phyloP scores from a whole-genome alignment of 2,888 invertebrate genomes.

The Ecdyonurus torrentis region DNA sequence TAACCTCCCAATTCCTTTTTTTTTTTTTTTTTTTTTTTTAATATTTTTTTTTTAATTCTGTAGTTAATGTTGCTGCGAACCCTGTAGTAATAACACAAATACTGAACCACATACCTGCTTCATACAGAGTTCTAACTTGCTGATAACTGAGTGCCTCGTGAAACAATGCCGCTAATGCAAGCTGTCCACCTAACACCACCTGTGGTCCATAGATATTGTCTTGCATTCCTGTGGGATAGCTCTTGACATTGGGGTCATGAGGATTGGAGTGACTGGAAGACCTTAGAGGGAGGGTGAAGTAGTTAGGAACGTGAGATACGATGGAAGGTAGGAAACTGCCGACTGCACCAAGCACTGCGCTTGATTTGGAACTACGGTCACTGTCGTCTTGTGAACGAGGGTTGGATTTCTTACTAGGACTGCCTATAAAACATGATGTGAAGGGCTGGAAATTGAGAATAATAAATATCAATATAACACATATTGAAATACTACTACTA shows the following conservation, averaged over 20 bases:
- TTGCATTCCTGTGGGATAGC: slow-evolving; percentile 34
- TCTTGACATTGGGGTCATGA: slow-evolving; percentile 34
- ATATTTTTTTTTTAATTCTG: too few relatives aligned
- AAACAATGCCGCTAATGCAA: slow-evolving; percentile 34
- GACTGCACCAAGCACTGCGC: slow-evolving; percentile 11
- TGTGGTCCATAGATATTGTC: slow-evolving; percentile 36
- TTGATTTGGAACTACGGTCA: slow-evolving; percentile 1
- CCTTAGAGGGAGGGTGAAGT: slow-evolving; percentile 29
- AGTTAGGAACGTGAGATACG: slow-evolving; percentile 27
- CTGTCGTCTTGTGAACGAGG: not conserved
- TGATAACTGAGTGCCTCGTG: slow-evolving; percentile 24
- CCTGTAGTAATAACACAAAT: slow-evolving; percentile 8
- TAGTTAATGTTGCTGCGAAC: too few relatives aligned
- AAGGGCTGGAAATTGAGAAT: slow-evolving; percentile 17
- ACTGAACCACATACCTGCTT: slow-evolving; percentile 21
- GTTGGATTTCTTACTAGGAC: not conserved
- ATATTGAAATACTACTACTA: too few relatives aligned
- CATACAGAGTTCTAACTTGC: slow-evolving; percentile 25
- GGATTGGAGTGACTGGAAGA: slow-evolving; percentile 20
- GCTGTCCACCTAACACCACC: slow-evolving; percentile 32
- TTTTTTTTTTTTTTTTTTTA: too few relatives aligned
- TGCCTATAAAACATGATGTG: slow-evolving; percentile 15
- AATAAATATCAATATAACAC: too few relatives aligned
- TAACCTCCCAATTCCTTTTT: too few relatives aligned
- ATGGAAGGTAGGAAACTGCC: slow-evolving; percentile 16